Evolutionary conservation across 1,140 invertebrate genomes (phyloP).

Genomic region (Gryllus bimaculatus): DNA sequence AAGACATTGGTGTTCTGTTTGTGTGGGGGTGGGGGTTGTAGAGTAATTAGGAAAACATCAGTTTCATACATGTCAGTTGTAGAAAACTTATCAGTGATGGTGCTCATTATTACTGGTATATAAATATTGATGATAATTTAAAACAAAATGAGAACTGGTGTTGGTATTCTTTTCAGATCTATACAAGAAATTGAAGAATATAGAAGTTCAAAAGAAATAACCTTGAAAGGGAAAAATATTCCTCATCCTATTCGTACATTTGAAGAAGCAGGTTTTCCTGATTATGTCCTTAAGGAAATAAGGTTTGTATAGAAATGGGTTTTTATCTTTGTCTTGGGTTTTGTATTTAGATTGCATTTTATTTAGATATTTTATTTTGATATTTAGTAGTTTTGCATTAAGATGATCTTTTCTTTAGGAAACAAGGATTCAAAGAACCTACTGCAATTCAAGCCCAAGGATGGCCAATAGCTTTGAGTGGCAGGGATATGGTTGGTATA

Average conservation of each 20-base stretch:
- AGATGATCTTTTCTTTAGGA: slow-evolving; percentile 22
- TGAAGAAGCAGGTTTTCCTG: slow-evolving; percentile 70
- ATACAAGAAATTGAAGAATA: slow-evolving; percentile 67
- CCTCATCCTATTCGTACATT: slow-evolving; percentile 72
- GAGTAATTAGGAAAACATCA: too few species aligned
- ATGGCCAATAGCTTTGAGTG: slow-evolving; percentile 74
- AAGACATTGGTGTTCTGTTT: too few species aligned
- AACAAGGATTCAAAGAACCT: slow-evolving; percentile 58
- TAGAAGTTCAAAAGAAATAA: slow-evolving; percentile 66
- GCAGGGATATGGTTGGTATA: slow-evolving; percentile 76
- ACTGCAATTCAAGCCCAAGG: slow-evolving; percentile 73
- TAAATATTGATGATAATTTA: too few species aligned
- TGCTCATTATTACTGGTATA: too few species aligned
- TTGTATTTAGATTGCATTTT: neutral
- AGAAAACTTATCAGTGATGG: too few species aligned
- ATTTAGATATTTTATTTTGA: too few species aligned
- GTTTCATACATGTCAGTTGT: too few species aligned
- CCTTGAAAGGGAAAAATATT: slow-evolving; percentile 61
- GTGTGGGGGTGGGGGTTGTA: too few species aligned
- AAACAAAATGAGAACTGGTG: too few species aligned
- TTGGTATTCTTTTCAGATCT: slow-evolving; percentile 30
- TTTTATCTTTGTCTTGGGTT: too few species aligned
- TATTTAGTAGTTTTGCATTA: slow-evolving; percentile 13
- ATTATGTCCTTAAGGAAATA: slow-evolving; percentile 54
- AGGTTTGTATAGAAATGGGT: slow-evolving; percentile 26